A percentile compares a stretch with the other conserved stretches of the same genome.
Evolutionary conservation across 2,888 invertebrate genomes (phyloP).

Genomic region (Polia nebulosa): DNA sequence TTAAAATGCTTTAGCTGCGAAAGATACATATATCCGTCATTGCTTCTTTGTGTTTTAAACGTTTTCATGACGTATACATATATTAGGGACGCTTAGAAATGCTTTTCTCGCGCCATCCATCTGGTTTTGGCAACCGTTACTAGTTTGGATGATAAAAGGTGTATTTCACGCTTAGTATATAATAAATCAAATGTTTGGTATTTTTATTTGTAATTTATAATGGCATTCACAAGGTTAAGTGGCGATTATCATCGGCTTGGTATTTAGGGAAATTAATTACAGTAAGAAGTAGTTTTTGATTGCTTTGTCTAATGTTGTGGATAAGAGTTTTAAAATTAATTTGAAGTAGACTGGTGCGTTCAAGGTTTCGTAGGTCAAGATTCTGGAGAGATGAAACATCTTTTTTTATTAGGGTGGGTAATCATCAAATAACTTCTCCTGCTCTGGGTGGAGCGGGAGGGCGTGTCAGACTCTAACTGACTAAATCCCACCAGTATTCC

Average conservation of each 20-base stretch:
- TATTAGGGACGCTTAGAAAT: constrained; percentile 36
- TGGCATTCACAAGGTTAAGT: constrained; percentile 34
- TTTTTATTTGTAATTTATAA: constrained; percentile 56
- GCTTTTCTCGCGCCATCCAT: constrained; percentile 37
- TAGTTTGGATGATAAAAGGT: constrained; percentile 34
- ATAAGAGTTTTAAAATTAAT: background rate
- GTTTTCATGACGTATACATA: constrained; percentile 33
- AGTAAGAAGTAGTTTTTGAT: background rate
- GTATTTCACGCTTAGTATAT: constrained; percentile 38
- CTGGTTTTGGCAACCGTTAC: constrained; percentile 55
- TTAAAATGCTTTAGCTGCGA: constrained; percentile 17
- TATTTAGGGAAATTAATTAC: constrained; percentile 31
- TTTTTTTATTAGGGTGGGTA: too few relatives aligned
- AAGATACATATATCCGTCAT: constrained; percentile 34
- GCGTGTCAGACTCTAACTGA: too few relatives aligned
- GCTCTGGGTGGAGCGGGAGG: too few relatives aligned
- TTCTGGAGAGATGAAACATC: background rate
- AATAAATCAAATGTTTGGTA: constrained; percentile 49
- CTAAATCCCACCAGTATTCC: too few relatives aligned
- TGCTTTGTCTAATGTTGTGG: background rate
- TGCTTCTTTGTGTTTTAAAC: constrained; percentile 33
- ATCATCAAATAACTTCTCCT: too few relatives aligned
- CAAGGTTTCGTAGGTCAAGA: background rate
- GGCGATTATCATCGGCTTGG: constrained; percentile 17
- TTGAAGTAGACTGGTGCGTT: background rate